These are phyloP conservation scores for Grus americana DNA, from an alignment of 2,113 vertebrate genomes.

Conservation along the genomic window DNA sequence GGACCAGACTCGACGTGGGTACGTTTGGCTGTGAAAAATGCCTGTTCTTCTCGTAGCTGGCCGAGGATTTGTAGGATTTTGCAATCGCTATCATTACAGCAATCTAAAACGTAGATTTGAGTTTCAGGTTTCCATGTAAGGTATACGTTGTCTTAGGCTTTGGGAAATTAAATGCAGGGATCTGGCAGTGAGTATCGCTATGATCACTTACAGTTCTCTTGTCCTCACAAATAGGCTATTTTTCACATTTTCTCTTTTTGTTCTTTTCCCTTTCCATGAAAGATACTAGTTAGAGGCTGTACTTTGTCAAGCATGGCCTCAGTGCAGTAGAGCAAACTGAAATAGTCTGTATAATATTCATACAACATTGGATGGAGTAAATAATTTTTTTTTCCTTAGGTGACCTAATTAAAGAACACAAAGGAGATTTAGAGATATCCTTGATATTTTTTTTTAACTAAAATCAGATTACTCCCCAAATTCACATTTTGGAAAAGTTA, in stretches of 20 bases:
- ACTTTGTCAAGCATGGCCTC: not conserved
- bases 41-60: not conserved
- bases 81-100: not conserved
- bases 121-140: constrained; percentile 1
- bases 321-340: not conserved
- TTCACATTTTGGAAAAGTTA: not conserved
- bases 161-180: not conserved
- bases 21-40: not conserved
- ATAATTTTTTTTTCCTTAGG: not conserved
- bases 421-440: not conserved
- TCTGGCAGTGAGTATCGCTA: not conserved
- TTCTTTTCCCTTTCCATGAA: not conserved
- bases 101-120: not conserved
- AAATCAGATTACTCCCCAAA: not conserved
- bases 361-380: not conserved
- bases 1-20: not conserved
- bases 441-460: not conserved
- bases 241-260: not conserved
- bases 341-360: not conserved
- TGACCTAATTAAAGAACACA: not conserved
- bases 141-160: not conserved
- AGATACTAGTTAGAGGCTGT: not conserved
- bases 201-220: not conserved
- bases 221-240: not conserved
- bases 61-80: not conserved